phyloP scores from a whole-genome alignment of 2,888 invertebrate species.

The Frankliniella intonsa region DNA sequence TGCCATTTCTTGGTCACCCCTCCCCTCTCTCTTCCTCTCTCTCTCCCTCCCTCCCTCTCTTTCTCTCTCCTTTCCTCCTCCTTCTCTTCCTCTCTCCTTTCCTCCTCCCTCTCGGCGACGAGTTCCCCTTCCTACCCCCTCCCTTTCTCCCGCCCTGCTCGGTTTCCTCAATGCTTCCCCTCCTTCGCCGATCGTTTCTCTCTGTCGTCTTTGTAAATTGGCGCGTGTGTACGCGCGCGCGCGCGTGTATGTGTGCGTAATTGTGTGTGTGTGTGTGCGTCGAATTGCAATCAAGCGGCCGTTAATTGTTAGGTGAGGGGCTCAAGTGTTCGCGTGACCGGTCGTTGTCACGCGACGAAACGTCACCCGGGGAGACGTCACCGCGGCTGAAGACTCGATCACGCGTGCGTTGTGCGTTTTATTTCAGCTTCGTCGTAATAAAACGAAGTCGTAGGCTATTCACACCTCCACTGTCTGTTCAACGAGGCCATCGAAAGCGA shows the following conservation, averaged over 20 bases:
- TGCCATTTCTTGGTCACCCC: neutral
- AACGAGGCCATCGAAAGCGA: too few species aligned
- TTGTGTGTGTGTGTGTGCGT: neutral
- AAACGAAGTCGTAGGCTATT: too few species aligned
- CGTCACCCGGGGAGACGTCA: neutral
- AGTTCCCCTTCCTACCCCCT: neutral
- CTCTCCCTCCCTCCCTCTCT: constrained; percentile 24
- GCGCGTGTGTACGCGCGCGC: neutral
- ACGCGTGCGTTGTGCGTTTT: neutral
- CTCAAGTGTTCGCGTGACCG: neutral
- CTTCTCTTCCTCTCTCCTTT: neutral
- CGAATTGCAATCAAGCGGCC: neutral
- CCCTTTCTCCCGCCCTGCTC: neutral
- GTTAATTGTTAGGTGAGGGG: neutral
- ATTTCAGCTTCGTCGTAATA: too few species aligned
- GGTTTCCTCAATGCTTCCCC: neutral
- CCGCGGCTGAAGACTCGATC: neutral
- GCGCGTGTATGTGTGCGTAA: neutral
- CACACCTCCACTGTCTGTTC: too few species aligned
- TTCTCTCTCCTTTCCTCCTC: constrained; percentile 16
- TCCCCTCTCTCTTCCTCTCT: constrained; percentile 17
- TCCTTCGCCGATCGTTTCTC: neutral
- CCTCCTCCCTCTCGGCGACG: neutral
- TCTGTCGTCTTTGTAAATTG: neutral
- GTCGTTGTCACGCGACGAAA: neutral